These are phyloP conservation scores for Acanthosoma haemorrhoidale DNA, from an alignment of 2,888 invertebrate species.

Conservation along the genomic window DNA sequence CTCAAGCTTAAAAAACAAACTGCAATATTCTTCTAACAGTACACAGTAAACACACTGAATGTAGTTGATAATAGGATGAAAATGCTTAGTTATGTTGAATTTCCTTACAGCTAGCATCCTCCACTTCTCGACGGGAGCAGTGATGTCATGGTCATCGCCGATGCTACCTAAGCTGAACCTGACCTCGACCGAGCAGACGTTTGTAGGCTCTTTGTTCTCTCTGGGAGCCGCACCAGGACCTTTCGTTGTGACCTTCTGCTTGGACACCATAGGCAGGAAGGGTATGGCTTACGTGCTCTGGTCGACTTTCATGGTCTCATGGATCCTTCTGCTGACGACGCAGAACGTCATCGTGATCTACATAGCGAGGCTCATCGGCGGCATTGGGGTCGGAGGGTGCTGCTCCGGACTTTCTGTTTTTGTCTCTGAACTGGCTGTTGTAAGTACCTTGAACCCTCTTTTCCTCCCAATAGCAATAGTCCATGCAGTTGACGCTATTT, in stretches of 20 bases:
- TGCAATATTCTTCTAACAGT: too few relatives aligned
- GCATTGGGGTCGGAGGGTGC: conserved; percentile 25
- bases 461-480: too few relatives aligned
- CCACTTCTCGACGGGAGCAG: conserved; percentile 17
- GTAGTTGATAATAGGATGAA: too few relatives aligned
- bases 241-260: conserved; percentile 36
- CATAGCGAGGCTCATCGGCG: conserved; percentile 18
- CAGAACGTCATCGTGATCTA: conserved; percentile 17
- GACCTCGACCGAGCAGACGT: conserved; percentile 20
- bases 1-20: too few relatives aligned
- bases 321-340: conserved; percentile 32
- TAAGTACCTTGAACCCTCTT: too few relatives aligned
- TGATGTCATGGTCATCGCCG: conserved; percentile 37
- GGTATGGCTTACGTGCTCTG: conserved; percentile 26
- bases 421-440: conserved; percentile 24
- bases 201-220: conserved; percentile 34
- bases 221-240: conserved; percentile 36
- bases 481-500: too few relatives aligned
- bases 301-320: conserved; percentile 31
- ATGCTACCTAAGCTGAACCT: conserved; percentile 33
- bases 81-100: too few relatives aligned
- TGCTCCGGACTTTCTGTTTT: conserved; percentile 15
- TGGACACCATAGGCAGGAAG: conserved; percentile 39
- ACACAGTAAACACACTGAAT: too few relatives aligned
- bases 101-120: conserved; percentile 12